A percentile compares a stretch with the other conserved stretches of the same genome.
phyloP scores from a whole-genome alignment of 2,888 invertebrate species.

The Drosophila buzzatii region DNA sequence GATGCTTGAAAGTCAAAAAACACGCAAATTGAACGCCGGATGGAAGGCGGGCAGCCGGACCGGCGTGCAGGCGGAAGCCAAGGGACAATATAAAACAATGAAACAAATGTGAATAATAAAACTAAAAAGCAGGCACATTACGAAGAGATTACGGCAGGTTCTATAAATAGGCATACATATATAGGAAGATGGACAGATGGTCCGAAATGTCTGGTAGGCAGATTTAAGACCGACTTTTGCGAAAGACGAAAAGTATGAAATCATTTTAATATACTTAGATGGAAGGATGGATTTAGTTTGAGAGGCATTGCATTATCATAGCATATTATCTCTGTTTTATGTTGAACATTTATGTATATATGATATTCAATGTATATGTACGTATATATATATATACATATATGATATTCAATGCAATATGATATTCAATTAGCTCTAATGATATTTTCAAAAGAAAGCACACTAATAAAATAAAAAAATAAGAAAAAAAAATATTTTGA shows the following conservation, averaged over 20 bases:
- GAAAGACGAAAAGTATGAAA: neutral
- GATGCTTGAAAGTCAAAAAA: slow-evolving; percentile 20
- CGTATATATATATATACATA: too few species aligned
- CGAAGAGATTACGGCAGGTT: neutral
- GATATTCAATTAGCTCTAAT: too few species aligned
- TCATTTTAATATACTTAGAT: neutral
- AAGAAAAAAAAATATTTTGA: too few species aligned
- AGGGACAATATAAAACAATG: slow-evolving; percentile 22
- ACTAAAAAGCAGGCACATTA: slow-evolving; percentile 10
- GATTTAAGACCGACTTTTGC: neutral
- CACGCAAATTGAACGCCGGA: slow-evolving; percentile 3
- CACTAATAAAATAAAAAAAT: too few species aligned
- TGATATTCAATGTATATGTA: too few species aligned
- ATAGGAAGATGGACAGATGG: neutral
- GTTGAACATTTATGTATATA: too few species aligned
- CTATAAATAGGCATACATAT: neutral
- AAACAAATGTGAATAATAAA: slow-evolving; percentile 19
- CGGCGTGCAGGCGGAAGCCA: neutral
- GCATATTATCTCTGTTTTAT: too few species aligned
- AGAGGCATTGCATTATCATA: neutral
- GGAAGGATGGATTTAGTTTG: too few species aligned
- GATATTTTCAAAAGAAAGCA: too few species aligned
- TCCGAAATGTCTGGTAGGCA: neutral
- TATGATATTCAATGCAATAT: too few species aligned
- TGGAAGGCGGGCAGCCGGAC: neutral